Evolutionary conservation across 2,888 invertebrate genomes (phyloP), one percentile per base, ranked within the genome.

Genomic region (Drosophila paramelanica): DNA sequence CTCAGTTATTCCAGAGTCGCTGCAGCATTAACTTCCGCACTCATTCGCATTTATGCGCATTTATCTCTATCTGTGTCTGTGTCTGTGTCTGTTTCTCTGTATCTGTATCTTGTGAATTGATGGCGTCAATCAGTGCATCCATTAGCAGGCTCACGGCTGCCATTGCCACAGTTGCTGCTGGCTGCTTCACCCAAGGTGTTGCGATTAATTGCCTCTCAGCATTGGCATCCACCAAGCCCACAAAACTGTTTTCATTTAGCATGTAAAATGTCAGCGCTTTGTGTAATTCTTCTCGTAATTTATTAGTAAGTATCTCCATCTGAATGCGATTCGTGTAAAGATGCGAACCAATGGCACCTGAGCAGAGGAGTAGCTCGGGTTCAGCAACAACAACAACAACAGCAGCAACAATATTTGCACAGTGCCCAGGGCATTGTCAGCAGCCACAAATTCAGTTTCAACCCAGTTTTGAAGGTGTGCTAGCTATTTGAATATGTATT

Each of bases 251-350:
- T 80, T 62, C 80, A 83, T 83, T 83, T 77, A 62, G 62, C 80
- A 65, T 89, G 87, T 84, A 87, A 83, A 84, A 84, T 84, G 83
- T 80, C 83, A 84, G 89, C 80, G 79, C 67, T 67, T 66, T 67
- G 67, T 71, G 77, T 77, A 72, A 79, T 76, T 43, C 64, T 42
- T 56, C 58, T 73, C 60, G 69, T 73, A 66, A 76, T 78, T 76
- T 79, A 72, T 68, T 68, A 42, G 27, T 52, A 75, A 71, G 57
- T 59, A 59, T 61, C 60, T 57, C 58, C 56, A 57, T 53, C 46
- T 62, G 45, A 46, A 59, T 59, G 39, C 43, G 31, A 45, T 25
- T 56, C 42, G 45, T 67, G 53, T 59, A 43, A 43, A 64, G 46
- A 45, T 61, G 60, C 62, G 39, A 50, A 25, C n/a, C 43, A 41